Conservation (phyloP, 2,888 invertebrate genomes). For the Oscheius sp. region DNA sequence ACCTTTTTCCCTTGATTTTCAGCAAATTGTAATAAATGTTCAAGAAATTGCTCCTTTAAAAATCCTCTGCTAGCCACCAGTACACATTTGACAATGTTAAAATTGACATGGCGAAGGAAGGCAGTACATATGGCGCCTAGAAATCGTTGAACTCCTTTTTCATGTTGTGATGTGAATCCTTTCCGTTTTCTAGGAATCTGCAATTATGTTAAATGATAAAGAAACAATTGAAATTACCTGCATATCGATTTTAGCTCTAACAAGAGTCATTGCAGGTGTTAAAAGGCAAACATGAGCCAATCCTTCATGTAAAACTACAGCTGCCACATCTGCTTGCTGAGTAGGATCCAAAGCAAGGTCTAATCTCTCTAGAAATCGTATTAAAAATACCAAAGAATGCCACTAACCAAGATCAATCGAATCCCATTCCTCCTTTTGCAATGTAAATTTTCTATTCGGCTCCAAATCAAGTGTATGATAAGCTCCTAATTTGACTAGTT, state of each 20-base stretch:
- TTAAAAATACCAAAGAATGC: background rate
- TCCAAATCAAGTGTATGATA: slow-evolving; percentile 98
- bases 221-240: slow-evolving; percentile 45
- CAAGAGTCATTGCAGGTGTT: slow-evolving; percentile 94
- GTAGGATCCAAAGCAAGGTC: slow-evolving; percentile 88
- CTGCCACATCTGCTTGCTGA: slow-evolving; percentile 93
- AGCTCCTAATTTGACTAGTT: slow-evolving; percentile 98
- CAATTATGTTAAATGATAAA: background rate
- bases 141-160: slow-evolving; percentile 86
- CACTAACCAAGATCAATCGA: slow-evolving; percentile 65
- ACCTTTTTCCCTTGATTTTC: slow-evolving; percentile 90
- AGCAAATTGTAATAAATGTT: slow-evolving; percentile 92
- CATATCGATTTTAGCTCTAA: slow-evolving; percentile 91
- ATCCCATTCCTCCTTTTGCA: slow-evolving; percentile 71
- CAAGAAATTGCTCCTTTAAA: slow-evolving; percentile 91
- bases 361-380: slow-evolving; percentile 59
- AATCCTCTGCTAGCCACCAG: slow-evolving; percentile 97
- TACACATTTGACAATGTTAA: slow-evolving; percentile 88
- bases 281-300: slow-evolving; percentile 94
- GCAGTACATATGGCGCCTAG: slow-evolving; percentile 82
- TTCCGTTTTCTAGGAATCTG: slow-evolving; percentile 90
- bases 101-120: slow-evolving; percentile 67
- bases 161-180: slow-evolving; percentile 92
- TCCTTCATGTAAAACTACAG: slow-evolving; percentile 86
- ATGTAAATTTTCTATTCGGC: slow-evolving; percentile 89